A percentile compares a stretch with the other conserved stretches of the same genome.
Evolutionary conservation across 2,113 vertebrate species (phyloP).

Genomic region (Connochaetes taurinus): DNA sequence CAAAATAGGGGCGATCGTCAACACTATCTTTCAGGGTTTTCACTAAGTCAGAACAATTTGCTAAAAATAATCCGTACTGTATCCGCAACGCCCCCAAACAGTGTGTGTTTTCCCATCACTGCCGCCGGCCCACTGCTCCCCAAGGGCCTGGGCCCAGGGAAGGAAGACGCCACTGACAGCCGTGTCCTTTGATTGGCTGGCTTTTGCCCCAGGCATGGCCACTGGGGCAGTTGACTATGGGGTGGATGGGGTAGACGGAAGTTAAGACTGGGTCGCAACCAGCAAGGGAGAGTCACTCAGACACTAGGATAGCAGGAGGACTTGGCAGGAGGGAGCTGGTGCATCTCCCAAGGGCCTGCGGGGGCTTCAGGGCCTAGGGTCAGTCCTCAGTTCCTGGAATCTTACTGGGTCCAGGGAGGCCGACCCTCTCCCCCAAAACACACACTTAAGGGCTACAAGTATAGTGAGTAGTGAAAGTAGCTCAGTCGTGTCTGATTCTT

Average conservation of each 20-base stretch:
- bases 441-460: neutral
- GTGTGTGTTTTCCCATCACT: slow-evolving; percentile 33
- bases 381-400: neutral
- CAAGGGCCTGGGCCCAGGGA: neutral
- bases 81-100: slow-evolving; percentile 40
- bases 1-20: slow-evolving; percentile 42
- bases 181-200: neutral
- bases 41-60: slow-evolving; percentile 57
- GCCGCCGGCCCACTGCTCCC: neutral
- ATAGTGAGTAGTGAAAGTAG: neutral
- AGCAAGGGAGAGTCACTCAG: neutral
- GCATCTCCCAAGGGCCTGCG: neutral
- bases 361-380: neutral
- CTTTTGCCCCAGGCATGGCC: neutral
- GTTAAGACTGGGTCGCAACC: neutral
- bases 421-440: too few species aligned
- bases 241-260: neutral
- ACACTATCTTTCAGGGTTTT: slow-evolving; percentile 61
- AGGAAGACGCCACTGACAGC: neutral
- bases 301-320: neutral
- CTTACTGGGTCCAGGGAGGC: neutral
- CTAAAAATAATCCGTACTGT: slow-evolving; percentile 54
- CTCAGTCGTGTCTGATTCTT: neutral
- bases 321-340: neutral
- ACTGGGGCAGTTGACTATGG: neutral